Conservation (phyloP, 2,888 invertebrate genomes). For the Nezara viridula region DNA sequence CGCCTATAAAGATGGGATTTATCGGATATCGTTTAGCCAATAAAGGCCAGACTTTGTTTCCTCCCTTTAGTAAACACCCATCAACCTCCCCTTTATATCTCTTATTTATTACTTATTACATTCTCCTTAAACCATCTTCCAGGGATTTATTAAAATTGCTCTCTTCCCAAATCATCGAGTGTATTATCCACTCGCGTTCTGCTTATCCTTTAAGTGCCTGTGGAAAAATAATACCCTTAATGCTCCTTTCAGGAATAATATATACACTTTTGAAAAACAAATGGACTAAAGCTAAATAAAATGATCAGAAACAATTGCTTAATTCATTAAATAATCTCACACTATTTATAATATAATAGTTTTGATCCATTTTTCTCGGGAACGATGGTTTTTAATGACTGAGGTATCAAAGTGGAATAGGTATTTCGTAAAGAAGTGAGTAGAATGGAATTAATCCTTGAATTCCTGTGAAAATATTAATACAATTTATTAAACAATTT, state of each 20-base stretch:
- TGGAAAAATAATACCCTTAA: not conserved
- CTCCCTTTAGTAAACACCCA: constrained; percentile 49
- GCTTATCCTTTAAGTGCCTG: not conserved
- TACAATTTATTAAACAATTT: too few species aligned
- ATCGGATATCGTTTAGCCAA: constrained; percentile 59
- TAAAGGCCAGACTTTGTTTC: constrained; percentile 45
- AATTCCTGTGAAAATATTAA: too few species aligned
- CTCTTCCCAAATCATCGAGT: constrained; percentile 3
- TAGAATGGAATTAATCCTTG: too few species aligned
- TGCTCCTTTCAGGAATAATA: not conserved
- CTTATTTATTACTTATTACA: constrained; percentile 58
- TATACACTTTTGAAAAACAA: too few species aligned
- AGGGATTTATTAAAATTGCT: constrained; percentile 53
- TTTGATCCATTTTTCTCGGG: too few species aligned
- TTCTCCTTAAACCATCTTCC: constrained; percentile 41
- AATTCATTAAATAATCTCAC: too few species aligned
- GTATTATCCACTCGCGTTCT: not conserved
- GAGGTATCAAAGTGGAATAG: too few species aligned
- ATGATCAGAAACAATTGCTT: too few species aligned
- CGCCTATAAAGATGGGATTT: constrained; percentile 50
- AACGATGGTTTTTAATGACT: too few species aligned
- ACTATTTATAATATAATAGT: too few species aligned
- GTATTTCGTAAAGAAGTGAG: too few species aligned
- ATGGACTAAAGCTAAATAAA: too few species aligned
- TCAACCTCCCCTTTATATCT: constrained; percentile 20